Conservation (phyloP, 2,888 invertebrate genomes). For the Scelioninae gen. 1 region DNA sequence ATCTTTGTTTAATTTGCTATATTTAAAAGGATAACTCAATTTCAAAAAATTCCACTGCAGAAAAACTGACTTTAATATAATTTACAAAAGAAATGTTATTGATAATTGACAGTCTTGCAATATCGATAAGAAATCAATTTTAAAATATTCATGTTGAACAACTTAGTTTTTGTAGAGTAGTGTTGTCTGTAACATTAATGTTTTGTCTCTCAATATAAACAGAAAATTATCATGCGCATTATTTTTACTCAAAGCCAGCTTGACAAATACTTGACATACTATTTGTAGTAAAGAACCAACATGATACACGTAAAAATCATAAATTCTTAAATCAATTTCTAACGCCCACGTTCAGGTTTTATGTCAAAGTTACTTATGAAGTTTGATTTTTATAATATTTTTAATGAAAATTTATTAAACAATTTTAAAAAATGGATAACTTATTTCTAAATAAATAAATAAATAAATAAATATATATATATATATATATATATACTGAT, state of each 20-base stretch:
- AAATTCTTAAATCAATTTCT: too few species aligned
- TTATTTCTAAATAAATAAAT: too few species aligned
- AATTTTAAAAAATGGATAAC: too few species aligned
- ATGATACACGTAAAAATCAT: not conserved
- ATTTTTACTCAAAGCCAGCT: conserved; percentile 9
- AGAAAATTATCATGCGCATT: conserved; percentile 37
- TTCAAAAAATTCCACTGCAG: too few species aligned
- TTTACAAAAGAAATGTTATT: not conserved
- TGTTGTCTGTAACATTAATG: conserved; percentile 3
- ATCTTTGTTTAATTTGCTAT: too few species aligned
- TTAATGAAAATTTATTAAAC: too few species aligned
- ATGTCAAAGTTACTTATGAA: too few species aligned
- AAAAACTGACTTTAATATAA: not conserved
- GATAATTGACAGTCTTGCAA: not conserved
- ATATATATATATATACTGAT: too few species aligned
- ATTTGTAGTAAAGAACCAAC: conserved; percentile 7
- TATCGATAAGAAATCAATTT: not conserved
- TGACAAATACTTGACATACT: conserved; percentile 10
- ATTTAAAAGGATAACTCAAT: too few species aligned
- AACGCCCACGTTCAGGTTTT: not conserved
- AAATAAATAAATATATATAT: too few species aligned
- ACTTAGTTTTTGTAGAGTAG: not conserved
- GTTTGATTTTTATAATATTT: too few species aligned
- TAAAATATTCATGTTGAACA: conserved; percentile 3
- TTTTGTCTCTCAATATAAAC: conserved; percentile 30